phyloP scores from a whole-genome alignment of 2,888 invertebrate genomes.

The Perizoma affinitatum region DNA sequence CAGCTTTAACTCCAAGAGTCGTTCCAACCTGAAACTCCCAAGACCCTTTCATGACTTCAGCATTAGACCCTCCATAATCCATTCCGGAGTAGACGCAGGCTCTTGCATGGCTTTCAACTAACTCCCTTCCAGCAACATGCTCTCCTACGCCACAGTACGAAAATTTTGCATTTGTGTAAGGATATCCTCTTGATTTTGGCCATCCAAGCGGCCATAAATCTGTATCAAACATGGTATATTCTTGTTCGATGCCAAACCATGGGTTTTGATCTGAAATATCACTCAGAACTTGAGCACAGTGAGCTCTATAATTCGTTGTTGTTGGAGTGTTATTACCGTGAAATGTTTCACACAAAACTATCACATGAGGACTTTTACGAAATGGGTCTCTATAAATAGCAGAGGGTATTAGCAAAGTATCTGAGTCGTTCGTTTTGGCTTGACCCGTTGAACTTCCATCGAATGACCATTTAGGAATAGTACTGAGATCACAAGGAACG shows the following conservation, averaged over 20 bases:
- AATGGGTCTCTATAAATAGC: slow-evolving; percentile 97
- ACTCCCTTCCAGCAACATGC: slow-evolving; percentile 95
- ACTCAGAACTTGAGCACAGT: slow-evolving; percentile 85
- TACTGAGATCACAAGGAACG: slow-evolving; percentile 77
- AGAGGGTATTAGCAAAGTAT: slow-evolving; percentile 93
- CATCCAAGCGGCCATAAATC: slow-evolving; percentile 94
- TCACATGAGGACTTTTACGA: slow-evolving; percentile 91
- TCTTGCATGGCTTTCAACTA: slow-evolving; percentile 94
- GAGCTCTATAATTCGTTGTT: slow-evolving; percentile 87
- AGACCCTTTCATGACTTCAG: slow-evolving; percentile 99
- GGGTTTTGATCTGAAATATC: slow-evolving; percentile 86
- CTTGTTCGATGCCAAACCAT: slow-evolving; percentile 97
- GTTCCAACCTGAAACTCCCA: slow-evolving; percentile 97
- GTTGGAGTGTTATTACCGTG: slow-evolving; percentile 89
- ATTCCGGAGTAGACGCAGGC: slow-evolving; percentile 97
- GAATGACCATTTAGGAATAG: slow-evolving; percentile 93
- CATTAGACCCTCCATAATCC: slow-evolving; percentile 95
- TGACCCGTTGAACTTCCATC: slow-evolving; percentile 97
- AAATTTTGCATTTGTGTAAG: slow-evolving; percentile 90
- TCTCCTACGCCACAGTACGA: slow-evolving; percentile 97
- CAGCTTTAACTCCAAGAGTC: slow-evolving; percentile 91
- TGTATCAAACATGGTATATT: slow-evolving; percentile 93
- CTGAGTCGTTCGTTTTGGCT: slow-evolving; percentile 92
- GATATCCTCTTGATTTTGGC: slow-evolving; percentile 96
- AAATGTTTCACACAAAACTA: slow-evolving; percentile 95